Evolutionary conservation across 2,797 vertebrate genomes (phyloP).

Genomic region (Peromyscus melanophrys): DNA sequence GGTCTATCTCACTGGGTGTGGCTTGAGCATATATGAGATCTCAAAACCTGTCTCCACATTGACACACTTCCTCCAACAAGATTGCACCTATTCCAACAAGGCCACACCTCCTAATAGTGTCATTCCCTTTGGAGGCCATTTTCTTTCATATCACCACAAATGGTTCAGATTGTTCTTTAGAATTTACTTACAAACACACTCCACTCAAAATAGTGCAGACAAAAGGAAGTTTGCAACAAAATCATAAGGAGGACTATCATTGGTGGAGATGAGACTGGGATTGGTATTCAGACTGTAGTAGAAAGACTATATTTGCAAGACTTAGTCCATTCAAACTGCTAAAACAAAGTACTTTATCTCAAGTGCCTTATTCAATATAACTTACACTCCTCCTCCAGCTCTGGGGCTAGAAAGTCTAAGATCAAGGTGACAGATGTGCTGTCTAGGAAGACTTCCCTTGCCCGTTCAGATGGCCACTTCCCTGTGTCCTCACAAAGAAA

Average conservation of each 20-base stretch:
- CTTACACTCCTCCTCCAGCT: not conserved
- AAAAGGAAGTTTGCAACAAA: conserved; percentile 55
- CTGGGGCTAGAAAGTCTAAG: not conserved
- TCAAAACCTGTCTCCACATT: not conserved
- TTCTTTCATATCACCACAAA: not conserved
- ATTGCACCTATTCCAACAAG: not conserved
- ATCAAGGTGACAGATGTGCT: too few relatives aligned
- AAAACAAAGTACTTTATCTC: not conserved
- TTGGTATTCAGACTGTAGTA: not conserved
- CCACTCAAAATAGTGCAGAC: not conserved
- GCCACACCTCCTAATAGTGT: not conserved
- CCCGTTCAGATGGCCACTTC: not conserved
- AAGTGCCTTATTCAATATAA: not conserved
- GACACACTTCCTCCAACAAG: not conserved
- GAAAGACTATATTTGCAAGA: not conserved
- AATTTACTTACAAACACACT: not conserved
- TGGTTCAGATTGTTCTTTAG: not conserved
- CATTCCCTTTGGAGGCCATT: not conserved
- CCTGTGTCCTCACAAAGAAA: not conserved
- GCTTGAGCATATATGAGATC: not conserved
- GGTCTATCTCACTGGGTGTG: not conserved
- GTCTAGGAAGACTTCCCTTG: not conserved
- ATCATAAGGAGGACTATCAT: not conserved
- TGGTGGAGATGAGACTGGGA: not conserved
- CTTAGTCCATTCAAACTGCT: not conserved